A percentile compares a stretch with the other conserved stretches of the same genome.
These are phyloP conservation scores for Pseudococcus longispinus DNA, from an alignment of 2,888 invertebrate species.

Conservation along the genomic window DNA sequence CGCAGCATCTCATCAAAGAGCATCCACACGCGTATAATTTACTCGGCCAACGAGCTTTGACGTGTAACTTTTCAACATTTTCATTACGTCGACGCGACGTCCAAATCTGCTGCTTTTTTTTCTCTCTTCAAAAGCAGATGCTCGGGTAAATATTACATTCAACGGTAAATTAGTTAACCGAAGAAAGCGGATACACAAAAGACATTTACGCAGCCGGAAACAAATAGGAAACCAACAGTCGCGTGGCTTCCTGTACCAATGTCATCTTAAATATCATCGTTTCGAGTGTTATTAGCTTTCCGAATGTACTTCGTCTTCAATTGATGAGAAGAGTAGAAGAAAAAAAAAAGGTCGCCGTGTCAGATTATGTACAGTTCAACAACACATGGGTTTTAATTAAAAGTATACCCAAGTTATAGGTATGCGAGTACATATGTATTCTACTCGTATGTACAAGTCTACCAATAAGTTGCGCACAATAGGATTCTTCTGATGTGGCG, in stretches of 20 bases:
- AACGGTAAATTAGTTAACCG: slow-evolving; percentile 12
- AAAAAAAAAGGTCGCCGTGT: slow-evolving; percentile 2
- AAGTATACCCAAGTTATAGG: background rate
- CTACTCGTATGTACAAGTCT: background rate
- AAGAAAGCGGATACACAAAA: slow-evolving; percentile 30
- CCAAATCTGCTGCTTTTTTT: no score
- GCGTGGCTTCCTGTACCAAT: slow-evolving; percentile 33
- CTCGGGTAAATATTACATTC: slow-evolving; percentile 12
- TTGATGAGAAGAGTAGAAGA: background rate
- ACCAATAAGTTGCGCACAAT: slow-evolving; percentile 11
- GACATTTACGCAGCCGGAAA: slow-evolving; percentile 27
- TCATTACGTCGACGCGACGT: background rate
- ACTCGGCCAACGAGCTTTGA: background rate
- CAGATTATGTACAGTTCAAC: slow-evolving; percentile 20
- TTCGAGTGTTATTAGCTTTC: background rate
- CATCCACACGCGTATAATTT: background rate
- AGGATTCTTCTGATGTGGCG: background rate
- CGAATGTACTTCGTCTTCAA: background rate
- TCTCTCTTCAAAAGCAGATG: background rate
- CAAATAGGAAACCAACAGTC: slow-evolving; percentile 35
- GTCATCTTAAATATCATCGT: slow-evolving; percentile 35
- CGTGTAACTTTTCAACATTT: background rate
- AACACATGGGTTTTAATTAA: slow-evolving; percentile 7
- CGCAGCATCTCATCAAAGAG: background rate
- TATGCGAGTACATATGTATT: background rate